Conservation (phyloP, 92 coral and sea anemone genomes). For the Isaurus tuberculatus region DNA sequence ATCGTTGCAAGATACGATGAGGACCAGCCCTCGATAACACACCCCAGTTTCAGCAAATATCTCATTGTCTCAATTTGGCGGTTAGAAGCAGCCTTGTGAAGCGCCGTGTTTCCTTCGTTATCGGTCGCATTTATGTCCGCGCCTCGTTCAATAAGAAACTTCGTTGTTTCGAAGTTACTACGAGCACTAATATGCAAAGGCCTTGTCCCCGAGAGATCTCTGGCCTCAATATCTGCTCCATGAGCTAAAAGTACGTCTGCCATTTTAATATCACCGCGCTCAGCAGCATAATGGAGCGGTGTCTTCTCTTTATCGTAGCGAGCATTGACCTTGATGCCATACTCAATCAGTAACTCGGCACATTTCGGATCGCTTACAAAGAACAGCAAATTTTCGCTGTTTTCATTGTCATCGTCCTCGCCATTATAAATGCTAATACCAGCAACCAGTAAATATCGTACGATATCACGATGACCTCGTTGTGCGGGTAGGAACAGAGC, state of each 20-base stretch:
- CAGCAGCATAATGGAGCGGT: slow-evolving; percentile 38
- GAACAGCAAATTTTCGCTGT: slow-evolving; percentile 31
- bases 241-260: slow-evolving; percentile 33
- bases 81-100: slow-evolving; percentile 38
- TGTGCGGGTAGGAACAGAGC: slow-evolving; percentile 42
- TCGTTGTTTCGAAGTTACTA: slow-evolving; percentile 19
- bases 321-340: slow-evolving; percentile 18
- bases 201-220: slow-evolving; percentile 31
- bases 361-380: slow-evolving; percentile 39
- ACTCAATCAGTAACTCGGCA: slow-evolving; percentile 32
- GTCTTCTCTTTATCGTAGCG: slow-evolving; percentile 42
- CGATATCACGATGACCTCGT: slow-evolving; percentile 30
- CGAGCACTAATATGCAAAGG: slow-evolving; percentile 43
- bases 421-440: slow-evolving; percentile 12
- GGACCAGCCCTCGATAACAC: slow-evolving; percentile 38
- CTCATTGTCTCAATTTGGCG: slow-evolving; percentile 38
- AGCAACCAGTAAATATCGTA: slow-evolving; percentile 20
- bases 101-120: slow-evolving; percentile 18
- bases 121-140: slow-evolving; percentile 32
- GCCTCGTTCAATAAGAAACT: slow-evolving; percentile 36
- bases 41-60: slow-evolving; percentile 33
- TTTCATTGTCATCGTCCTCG: slow-evolving; percentile 2
- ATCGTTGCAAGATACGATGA: slow-evolving; percentile 35
- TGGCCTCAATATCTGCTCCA: slow-evolving; percentile 42
- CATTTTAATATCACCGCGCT: slow-evolving; percentile 45